Evolutionary conservation across 1,140 invertebrate species (phyloP).

Genomic region (Drosophila nasuta): DNA sequence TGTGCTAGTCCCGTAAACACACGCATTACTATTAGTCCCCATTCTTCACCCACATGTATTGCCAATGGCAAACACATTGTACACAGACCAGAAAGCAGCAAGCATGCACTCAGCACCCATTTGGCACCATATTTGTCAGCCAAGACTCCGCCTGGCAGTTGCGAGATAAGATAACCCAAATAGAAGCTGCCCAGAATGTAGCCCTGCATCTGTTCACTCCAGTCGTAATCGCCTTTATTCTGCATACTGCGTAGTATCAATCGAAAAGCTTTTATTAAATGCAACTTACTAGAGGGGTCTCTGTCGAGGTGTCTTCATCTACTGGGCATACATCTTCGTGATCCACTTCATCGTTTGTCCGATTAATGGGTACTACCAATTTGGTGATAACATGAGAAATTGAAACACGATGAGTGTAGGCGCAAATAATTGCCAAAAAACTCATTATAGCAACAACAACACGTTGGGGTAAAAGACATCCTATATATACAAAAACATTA

Average conservation of each 20-base stretch:
- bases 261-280: background rate
- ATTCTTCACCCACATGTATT: background rate
- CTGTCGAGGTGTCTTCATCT: background rate
- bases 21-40: background rate
- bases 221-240: conserved; percentile 31
- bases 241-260: background rate
- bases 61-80: background rate
- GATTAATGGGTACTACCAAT: background rate
- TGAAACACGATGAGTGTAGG: background rate
- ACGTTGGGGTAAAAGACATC: background rate
- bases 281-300: background rate
- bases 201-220: conserved; percentile 44
- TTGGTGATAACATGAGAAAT: background rate
- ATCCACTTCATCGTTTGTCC: background rate
- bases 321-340: background rate
- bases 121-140: background rate
- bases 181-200: conserved; percentile 88
- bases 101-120: background rate
- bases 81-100: background rate
- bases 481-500: background rate
- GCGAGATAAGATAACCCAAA: conserved; percentile 90
- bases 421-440: background rate
- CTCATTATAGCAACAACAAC: background rate
- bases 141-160: conserved; percentile 88
- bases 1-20: background rate